Evolutionary conservation across 2,797 vertebrate genomes (phyloP).

Genomic region (Rhodeus uyekii): DNA sequence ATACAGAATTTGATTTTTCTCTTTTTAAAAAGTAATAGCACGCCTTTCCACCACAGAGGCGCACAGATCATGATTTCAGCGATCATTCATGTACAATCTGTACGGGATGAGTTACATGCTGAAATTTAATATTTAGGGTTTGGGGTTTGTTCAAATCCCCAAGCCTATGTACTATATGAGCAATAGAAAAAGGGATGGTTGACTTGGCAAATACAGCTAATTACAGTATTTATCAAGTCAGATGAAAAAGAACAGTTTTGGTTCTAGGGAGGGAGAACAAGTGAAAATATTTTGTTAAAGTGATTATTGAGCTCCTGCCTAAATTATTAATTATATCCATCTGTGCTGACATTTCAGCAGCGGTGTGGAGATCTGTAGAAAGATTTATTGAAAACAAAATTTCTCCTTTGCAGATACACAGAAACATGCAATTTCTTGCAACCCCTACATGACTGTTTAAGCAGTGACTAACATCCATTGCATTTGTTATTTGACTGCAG

Average conservation of each 20-base stretch:
- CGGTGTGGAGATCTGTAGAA: constrained; percentile 19
- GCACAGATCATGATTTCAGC: background rate
- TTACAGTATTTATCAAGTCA: constrained; percentile 14
- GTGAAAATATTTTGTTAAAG: constrained; percentile 8
- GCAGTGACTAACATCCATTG: background rate
- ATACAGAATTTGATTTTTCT: background rate
- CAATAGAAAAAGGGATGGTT: constrained; percentile 1
- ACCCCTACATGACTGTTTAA: background rate
- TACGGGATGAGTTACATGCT: background rate
- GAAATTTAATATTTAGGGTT: background rate
- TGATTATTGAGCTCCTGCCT: constrained; percentile 19
- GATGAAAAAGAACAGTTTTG: constrained; percentile 5
- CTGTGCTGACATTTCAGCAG: constrained; percentile 13
- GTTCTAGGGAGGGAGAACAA: background rate
- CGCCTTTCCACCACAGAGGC: background rate
- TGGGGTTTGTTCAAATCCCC: background rate
- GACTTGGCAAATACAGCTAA: constrained; percentile 6
- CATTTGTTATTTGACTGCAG: background rate
- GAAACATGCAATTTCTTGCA: constrained; percentile 7
- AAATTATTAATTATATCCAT: constrained; percentile 27
- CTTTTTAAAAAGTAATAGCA: background rate
- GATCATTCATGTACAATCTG: background rate
- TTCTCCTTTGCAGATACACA: background rate
- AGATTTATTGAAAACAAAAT: constrained; percentile 19
- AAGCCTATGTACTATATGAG: background rate